Conservation (phyloP, 2,797 vertebrate genomes). For the Coendou prehensilis region DNA sequence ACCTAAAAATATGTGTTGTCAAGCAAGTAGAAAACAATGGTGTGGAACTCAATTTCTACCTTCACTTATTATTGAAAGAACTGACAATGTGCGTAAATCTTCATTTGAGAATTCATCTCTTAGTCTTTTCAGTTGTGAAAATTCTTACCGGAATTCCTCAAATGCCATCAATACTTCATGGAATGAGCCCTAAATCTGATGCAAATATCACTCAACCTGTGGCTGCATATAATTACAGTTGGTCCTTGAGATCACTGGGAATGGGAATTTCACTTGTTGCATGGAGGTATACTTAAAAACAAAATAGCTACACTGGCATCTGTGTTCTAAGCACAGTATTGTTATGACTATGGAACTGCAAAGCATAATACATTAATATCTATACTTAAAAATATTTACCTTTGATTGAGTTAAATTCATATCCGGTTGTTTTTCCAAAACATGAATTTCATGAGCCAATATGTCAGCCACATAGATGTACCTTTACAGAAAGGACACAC, state of each 20-base stretch:
- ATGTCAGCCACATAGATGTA: slow-evolving; percentile 89
- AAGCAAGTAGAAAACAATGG: slow-evolving; percentile 65
- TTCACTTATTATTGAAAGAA: slow-evolving; percentile 80
- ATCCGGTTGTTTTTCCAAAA: slow-evolving; percentile 89
- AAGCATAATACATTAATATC: background rate
- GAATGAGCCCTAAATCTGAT: slow-evolving; percentile 52
- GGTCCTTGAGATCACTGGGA: background rate
- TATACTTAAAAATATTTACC: slow-evolving; percentile 83
- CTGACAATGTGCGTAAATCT: slow-evolving; percentile 72
- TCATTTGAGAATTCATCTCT: slow-evolving; percentile 73
- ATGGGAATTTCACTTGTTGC: background rate
- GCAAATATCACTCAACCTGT: background rate
- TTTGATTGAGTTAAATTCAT: slow-evolving; percentile 89
- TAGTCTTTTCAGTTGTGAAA: slow-evolving; percentile 76
- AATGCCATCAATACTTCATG: background rate
- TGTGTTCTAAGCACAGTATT: background rate
- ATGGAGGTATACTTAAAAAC: background rate
- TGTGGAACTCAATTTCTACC: slow-evolving; percentile 66
- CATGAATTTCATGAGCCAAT: slow-evolving; percentile 85
- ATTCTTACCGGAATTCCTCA: slow-evolving; percentile 75
- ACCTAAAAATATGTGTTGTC: slow-evolving; percentile 72
- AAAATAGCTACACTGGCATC: background rate
- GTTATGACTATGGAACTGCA: background rate
- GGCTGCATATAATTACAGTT: background rate
- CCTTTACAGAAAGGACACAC: slow-evolving; percentile 85